A percentile compares a stretch with the other conserved stretches of the same genome.
phyloP scores from a whole-genome alignment of 2,797 vertebrate genomes.

The Aselliscus stoliczkanus region DNA sequence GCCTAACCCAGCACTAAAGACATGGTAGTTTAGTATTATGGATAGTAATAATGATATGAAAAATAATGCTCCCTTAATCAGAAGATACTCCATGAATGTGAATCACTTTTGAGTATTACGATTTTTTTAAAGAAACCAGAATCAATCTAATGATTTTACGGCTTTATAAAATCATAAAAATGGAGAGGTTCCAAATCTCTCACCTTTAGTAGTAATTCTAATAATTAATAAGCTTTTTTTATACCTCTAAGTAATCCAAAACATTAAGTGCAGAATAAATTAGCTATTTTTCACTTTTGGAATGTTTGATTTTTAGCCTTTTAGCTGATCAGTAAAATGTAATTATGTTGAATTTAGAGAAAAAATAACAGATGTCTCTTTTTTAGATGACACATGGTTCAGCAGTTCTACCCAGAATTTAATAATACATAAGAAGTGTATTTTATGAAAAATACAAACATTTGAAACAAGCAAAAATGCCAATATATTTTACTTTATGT shows the following conservation, averaged over 20 bases:
- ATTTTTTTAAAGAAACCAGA: slow-evolving; percentile 3
- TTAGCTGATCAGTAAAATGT: background rate
- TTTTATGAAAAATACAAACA: background rate
- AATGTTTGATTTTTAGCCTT: slow-evolving; percentile 36
- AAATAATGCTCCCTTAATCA: background rate
- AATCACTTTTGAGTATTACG: background rate
- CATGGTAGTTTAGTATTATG: background rate
- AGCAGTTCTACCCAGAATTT: background rate
- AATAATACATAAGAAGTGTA: background rate
- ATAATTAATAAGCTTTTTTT: slow-evolving; percentile 10
- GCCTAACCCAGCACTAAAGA: background rate
- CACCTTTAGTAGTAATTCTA: slow-evolving; percentile 22
- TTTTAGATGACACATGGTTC: background rate
- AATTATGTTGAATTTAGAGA: slow-evolving; percentile 23
- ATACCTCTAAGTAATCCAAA: slow-evolving; percentile 19
- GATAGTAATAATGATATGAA: background rate
- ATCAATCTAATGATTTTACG: slow-evolving; percentile 17
- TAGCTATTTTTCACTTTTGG: slow-evolving; percentile 15
- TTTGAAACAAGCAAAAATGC: background rate
- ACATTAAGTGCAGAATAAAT: background rate
- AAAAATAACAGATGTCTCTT: background rate
- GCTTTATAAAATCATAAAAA: slow-evolving; percentile 1
- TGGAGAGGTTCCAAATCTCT: background rate
- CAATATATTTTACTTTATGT: background rate
- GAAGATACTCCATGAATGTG: background rate